These are phyloP conservation scores for Crotalus horridus DNA, from an alignment of 2,113 vertebrate species.

Conservation along the genomic window DNA sequence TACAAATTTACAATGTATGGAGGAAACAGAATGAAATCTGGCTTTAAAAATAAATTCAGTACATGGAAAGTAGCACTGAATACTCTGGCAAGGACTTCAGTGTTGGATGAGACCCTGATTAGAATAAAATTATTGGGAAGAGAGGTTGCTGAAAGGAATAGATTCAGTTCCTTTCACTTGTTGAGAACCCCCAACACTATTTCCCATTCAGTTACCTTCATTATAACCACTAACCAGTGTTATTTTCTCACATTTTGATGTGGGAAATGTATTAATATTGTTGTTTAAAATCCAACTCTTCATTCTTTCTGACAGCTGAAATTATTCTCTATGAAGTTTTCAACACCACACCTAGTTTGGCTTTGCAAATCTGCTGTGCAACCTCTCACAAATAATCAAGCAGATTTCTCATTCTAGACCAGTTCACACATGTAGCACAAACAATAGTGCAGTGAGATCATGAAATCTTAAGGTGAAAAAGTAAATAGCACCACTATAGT, in stretches of 20 bases:
- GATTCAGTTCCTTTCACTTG: not conserved
- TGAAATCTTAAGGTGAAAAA: not conserved
- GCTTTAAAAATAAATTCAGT: not conserved
- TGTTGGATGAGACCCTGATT: not conserved
- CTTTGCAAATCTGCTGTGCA: not conserved
- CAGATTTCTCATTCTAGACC: not conserved
- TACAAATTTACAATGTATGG: not conserved
- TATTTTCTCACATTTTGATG: not conserved
- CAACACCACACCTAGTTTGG: not conserved
- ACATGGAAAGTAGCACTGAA: not conserved
- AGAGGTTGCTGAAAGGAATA: not conserved
- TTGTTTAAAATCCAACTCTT: not conserved
- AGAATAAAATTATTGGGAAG: not conserved
- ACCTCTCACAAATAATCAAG: not conserved
- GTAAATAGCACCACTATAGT: not conserved
- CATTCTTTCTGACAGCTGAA: not conserved
- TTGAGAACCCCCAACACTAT: not conserved
- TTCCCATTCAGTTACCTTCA: not conserved
- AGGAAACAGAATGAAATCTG: not conserved
- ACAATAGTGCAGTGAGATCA: not conserved
- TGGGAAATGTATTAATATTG: not conserved
- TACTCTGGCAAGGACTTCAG: not conserved
- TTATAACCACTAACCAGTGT: not conserved
- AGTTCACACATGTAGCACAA: not conserved
- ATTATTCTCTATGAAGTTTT: not conserved